Evolutionary conservation across 2,113 vertebrate species (phyloP).

Genomic region (Ptilorrhoa leucosticta): DNA sequence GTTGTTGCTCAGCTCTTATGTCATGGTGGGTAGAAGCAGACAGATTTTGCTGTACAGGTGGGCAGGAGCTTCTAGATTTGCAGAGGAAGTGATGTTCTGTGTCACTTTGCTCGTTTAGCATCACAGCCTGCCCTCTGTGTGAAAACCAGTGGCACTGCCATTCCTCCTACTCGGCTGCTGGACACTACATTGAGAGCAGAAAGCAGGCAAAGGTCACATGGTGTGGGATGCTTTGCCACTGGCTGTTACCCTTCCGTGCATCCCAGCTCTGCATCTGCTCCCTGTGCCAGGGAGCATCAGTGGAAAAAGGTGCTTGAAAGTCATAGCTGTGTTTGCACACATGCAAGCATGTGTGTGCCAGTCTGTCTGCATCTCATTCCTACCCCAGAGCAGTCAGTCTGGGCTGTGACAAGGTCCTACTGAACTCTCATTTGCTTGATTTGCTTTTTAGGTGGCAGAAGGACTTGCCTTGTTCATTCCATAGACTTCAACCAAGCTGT

Average conservation of each 20-base stretch:
- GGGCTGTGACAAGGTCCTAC: neutral
- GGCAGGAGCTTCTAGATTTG: neutral
- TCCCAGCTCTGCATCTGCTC: neutral
- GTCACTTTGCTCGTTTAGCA: accelerated
- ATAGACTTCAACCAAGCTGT: neutral
- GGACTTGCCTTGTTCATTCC: neutral
- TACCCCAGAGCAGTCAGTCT: neutral
- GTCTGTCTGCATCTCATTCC: neutral
- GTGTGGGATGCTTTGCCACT: neutral
- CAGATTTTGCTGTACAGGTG: neutral
- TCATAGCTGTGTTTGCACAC: neutral
- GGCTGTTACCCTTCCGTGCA: neutral
- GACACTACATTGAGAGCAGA: neutral
- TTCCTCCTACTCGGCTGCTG: accelerated
- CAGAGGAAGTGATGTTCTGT: neutral
- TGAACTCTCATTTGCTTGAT: neutral
- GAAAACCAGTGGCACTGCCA: no score
- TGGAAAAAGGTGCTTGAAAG: neutral
- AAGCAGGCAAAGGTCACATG: accelerated
- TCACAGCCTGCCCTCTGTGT: neutral
- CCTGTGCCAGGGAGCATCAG: neutral
- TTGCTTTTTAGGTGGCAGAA: neutral
- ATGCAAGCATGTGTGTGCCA: accelerated
- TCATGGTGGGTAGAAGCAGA: neutral
- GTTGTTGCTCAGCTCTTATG: neutral